Percentiles rank a stretch among this genome's conserved stretches.
phyloP scores from a whole-genome alignment of 2,888 invertebrate species.

The Brenthis ino region DNA sequence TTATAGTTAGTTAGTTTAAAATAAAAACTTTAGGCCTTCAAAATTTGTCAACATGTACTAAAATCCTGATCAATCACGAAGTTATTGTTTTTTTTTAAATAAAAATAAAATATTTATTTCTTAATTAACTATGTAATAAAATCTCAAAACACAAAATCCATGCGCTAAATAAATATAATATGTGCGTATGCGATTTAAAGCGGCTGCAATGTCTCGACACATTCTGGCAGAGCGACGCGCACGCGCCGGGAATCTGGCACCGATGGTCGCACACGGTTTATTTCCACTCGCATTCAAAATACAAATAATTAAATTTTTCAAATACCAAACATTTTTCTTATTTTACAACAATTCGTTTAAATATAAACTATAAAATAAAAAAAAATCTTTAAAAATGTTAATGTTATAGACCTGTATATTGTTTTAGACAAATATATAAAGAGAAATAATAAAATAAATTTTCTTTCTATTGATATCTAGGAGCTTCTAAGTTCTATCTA shows the following conservation, averaged over 20 bases:
- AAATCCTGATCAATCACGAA: too few species aligned
- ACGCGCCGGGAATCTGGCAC: conserved; percentile 56
- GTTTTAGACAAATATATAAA: too few species aligned
- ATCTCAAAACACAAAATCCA: background rate
- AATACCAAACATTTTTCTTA: conserved; percentile 62
- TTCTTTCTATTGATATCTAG: background rate
- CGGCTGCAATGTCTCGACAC: conserved; percentile 24
- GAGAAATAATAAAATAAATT: background rate
- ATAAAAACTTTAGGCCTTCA: background rate
- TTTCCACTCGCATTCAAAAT: conserved; percentile 62
- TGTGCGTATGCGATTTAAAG: conserved; percentile 22
- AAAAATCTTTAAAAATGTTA: background rate
- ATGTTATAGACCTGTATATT: too few species aligned
- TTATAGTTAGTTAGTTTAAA: too few species aligned
- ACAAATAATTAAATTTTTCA: conserved; percentile 69
- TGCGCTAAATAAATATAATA: conserved; percentile 1
- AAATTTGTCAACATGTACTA: too few species aligned
- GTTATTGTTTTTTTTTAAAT: too few species aligned
- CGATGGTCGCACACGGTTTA: conserved; percentile 59
- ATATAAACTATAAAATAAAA: too few species aligned
- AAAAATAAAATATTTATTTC: too few species aligned
- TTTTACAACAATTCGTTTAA: background rate
- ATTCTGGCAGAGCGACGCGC: conserved; percentile 39
- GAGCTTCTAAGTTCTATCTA: background rate
- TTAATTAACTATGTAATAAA: background rate